Base-by-base conservation (phyloP, 1,140 invertebrate species). In the Cardiocondyla obscurior region DNA sequence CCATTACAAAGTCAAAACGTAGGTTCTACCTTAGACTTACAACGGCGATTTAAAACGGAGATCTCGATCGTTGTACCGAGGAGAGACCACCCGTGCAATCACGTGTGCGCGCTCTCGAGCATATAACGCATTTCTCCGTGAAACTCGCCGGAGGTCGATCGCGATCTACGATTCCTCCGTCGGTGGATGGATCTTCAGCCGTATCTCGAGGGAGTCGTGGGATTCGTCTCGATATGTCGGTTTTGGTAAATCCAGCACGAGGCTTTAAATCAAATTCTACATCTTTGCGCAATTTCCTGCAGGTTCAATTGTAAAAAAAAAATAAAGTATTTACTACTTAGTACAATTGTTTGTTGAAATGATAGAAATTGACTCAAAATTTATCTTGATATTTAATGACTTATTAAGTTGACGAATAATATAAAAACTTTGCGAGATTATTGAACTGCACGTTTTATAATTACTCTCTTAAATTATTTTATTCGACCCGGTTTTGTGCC, bases 51-150 rank as follows among this genome's bases (percentile, higher is more conserved):
- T 64, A 28, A 64, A 76, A 64, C 3, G 39, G 16, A 69, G 62
- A 67, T 67, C 74, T 67, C 60, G 74, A 79, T 79, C 55, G 55
- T 60, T 39, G 25, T 60, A 58, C 36, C 44, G 62, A 28, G n/a
- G 74, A 69, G 62, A 67, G 83, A 86, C 83, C 83, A 81, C 67
- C 83, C 76, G 83, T 81, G 33, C 65, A 72, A 72, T 69, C 58
- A 64, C 55, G 55, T 72, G 53, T 44, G 69, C 74, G 69, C 74
- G 28, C 60, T 79, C 74, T 79, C 36, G 60, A 67, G 60, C n/a
- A 22, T 69, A 81, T 72, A 55, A 65, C 65, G 74, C 74, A 51
- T 85, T 86, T 86, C 85, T 85, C 73, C 83, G 60, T 58, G 51
- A 64, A 79, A 62, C 74, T 53, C n/a, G 46, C 30, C 51, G 62